Percentiles rank a stretch among this genome's conserved stretches.
These are phyloP conservation scores for Calameuta pallipes DNA, from an alignment of 2,888 invertebrate genomes.

Conservation along the genomic window DNA sequence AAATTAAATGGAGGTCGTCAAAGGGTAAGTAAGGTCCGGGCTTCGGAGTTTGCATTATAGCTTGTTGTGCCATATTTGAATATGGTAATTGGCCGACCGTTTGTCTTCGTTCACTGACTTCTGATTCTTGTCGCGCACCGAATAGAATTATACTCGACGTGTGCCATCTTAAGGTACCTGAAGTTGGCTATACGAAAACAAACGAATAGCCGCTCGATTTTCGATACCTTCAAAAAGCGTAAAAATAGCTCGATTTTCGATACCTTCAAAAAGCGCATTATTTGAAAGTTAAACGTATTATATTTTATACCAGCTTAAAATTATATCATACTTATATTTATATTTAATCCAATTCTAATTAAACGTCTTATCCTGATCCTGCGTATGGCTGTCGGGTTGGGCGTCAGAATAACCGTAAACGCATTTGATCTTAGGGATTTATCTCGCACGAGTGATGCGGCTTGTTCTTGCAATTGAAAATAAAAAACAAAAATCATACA, in stretches of 20 bases:
- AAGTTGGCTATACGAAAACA: neutral
- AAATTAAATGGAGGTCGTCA: neutral
- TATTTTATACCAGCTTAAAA: neutral
- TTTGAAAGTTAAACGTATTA: neutral
- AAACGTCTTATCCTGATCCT: neutral
- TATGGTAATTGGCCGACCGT: neutral
- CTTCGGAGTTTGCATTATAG: neutral
- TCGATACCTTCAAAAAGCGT: neutral
- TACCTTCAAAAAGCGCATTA: neutral
- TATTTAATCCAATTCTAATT: neutral
- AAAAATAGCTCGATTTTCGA: neutral
- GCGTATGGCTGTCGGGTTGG: neutral
- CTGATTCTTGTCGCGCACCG: neutral
- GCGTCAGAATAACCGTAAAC: neutral
- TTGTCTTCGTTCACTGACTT: neutral
- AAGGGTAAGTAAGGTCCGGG: neutral
- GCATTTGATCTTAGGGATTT: neutral
- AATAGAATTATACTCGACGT: neutral
- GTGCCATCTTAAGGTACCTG: neutral
- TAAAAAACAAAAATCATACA: constrained; percentile 3
- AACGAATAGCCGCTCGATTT: neutral
- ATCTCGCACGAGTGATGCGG: neutral
- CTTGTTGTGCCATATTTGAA: neutral
- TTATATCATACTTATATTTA: neutral
- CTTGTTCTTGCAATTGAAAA: neutral